A percentile compares a stretch with the other conserved stretches of the same genome.
phyloP scores from a whole-genome alignment of 2,797 vertebrate species.

The Cossypha polioptera region DNA sequence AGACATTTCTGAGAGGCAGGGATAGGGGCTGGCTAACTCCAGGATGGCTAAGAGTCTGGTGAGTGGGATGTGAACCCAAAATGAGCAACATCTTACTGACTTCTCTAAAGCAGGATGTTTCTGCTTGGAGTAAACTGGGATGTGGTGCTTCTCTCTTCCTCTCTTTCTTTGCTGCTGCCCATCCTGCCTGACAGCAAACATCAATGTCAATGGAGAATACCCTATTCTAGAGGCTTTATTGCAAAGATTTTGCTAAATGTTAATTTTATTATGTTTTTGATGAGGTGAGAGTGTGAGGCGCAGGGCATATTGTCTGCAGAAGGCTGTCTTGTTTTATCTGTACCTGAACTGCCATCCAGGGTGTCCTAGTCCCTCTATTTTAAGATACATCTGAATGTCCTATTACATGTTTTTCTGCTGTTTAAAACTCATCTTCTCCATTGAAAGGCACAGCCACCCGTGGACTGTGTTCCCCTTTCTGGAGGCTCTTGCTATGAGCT shows the following conservation, averaged over 20 bases:
- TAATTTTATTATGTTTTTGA: background rate
- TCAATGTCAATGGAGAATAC: background rate
- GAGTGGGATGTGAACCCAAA: background rate
- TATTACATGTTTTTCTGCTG: background rate
- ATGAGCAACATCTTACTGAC: background rate
- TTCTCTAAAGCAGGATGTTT: background rate
- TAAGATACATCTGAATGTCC: background rate
- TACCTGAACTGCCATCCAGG: background rate
- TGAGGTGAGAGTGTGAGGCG: background rate
- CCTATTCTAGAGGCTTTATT: background rate
- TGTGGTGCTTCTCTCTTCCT: background rate
- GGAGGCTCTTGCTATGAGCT: background rate
- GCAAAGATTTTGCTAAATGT: background rate
- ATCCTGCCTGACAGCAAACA: background rate
- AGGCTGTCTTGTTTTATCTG: background rate
- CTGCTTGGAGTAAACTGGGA: background rate
- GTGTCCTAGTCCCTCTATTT: background rate
- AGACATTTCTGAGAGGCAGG: background rate
- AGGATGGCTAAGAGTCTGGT: background rate
- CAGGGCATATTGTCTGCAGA: background rate
- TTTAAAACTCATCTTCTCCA: background rate
- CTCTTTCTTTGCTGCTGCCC: background rate
- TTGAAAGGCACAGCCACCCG: accelerated
- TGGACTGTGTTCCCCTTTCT: background rate
- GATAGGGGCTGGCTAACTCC: background rate